These are phyloP conservation scores for Drosophila oshimai DNA, from an alignment of 1,140 invertebrate species.

Conservation along the genomic window DNA sequence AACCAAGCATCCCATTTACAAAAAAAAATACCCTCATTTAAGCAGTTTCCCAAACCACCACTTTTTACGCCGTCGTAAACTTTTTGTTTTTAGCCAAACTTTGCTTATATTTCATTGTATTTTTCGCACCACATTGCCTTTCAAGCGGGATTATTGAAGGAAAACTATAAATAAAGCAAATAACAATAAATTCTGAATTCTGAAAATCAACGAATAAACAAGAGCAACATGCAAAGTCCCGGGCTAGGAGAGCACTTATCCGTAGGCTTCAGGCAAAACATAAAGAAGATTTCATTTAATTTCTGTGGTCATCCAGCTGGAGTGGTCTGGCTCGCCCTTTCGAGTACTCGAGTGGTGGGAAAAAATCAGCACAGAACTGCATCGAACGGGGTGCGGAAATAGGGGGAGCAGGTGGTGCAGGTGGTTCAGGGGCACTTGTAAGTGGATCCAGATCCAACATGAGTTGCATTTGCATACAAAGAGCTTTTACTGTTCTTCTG, in stretches of 20 bases:
- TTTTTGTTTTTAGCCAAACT: constrained; percentile 58
- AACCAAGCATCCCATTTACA: background rate
- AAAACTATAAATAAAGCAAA: constrained; percentile 39
- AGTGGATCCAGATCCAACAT: constrained; percentile 58
- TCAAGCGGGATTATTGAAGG: constrained; percentile 46
- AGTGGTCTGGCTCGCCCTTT: constrained; percentile 71
- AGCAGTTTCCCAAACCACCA: background rate
- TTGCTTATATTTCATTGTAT: constrained; percentile 68
- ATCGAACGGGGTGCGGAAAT: constrained; percentile 6
- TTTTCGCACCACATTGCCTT: constrained; percentile 60
- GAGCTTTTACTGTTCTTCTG: constrained; percentile 59
- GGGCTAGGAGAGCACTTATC: constrained; percentile 43
- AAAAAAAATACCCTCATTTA: constrained; percentile 3
- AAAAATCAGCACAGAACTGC: constrained; percentile 27
- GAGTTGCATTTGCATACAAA: constrained; percentile 65
- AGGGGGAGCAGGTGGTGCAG: background rate
- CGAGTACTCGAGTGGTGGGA: constrained; percentile 52
- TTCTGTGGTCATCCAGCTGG: constrained; percentile 71
- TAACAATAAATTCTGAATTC: constrained; percentile 39
- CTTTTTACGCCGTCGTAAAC: constrained; percentile 9
- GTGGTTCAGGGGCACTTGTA: constrained; percentile 39
- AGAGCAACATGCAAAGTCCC: constrained; percentile 13
- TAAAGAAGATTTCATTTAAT: constrained; percentile 70
- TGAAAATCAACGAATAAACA: constrained; percentile 24
- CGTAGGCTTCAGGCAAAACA: constrained; percentile 19